Percentiles rank a stretch among this genome's conserved stretches.
phyloP scores from a whole-genome alignment of 2,797 vertebrate species.

The Apogon hyalosoma region DNA sequence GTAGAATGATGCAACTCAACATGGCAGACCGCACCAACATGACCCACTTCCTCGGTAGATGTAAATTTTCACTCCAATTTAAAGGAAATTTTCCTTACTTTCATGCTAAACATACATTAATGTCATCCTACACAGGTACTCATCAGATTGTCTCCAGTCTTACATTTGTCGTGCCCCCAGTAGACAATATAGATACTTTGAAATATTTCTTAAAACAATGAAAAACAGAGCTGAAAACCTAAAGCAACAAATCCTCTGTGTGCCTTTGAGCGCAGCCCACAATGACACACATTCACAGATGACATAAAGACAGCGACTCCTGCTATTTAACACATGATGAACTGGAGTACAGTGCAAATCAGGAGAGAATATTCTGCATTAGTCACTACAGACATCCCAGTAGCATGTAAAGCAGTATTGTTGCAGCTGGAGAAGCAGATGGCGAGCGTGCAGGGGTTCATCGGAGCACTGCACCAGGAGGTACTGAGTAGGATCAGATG shows the following conservation, averaged over 20 bases:
- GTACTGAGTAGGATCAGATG: slow-evolving; percentile 60
- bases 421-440: slow-evolving; percentile 66
- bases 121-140: no score
- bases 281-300: neutral
- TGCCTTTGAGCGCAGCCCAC: neutral
- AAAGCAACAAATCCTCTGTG: neutral
- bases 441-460: slow-evolving; percentile 58
- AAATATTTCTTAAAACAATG: no score
- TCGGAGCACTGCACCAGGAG: slow-evolving; percentile 57
- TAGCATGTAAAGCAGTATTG: slow-evolving; percentile 54
- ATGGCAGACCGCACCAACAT: no score
- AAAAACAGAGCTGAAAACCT: no score
- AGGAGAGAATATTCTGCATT: slow-evolving; percentile 27
- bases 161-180: no score
- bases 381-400: slow-evolving; percentile 39
- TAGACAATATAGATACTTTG: no score
- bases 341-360: neutral
- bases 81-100: no score
- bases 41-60: no score
- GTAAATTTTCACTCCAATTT: no score
- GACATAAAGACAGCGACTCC: neutral
- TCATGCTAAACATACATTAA: no score
- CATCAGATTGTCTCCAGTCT: no score
- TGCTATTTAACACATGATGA: slow-evolving; percentile 7
- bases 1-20: no score